Conservation (phyloP, 2,888 invertebrate species). For the Micropterix aruncella region DNA sequence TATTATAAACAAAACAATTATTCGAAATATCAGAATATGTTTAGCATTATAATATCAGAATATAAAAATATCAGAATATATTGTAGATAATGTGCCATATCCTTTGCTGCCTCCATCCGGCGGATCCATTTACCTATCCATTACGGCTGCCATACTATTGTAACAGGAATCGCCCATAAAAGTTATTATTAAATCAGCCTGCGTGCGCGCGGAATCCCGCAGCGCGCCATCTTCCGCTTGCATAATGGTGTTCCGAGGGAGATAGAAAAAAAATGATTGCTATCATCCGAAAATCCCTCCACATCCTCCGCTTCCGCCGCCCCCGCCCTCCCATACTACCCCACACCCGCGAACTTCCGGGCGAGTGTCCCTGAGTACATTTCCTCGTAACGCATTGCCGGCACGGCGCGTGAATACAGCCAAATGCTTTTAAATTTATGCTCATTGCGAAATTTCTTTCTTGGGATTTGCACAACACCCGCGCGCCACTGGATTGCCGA, state of each 20-base stretch:
- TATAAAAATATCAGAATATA: no score
- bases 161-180: neutral
- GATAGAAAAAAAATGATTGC: neutral
- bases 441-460: neutral
- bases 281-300: neutral
- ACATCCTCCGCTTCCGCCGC: neutral
- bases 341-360: no score
- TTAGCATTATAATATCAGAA: no score
- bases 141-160: no score
- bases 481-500: neutral
- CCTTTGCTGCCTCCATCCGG: no score
- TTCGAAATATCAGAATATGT: no score
- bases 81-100: no score
- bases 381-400: neutral
- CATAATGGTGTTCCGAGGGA: neutral
- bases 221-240: neutral
- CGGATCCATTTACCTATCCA: no score
- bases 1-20: no score
- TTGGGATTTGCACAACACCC: neutral
- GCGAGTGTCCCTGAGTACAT: neutral
- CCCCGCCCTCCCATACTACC: no score
- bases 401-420: neutral
- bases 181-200: neutral
- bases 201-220: neutral
- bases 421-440: neutral